Evolutionary conservation across 2,113 vertebrate species (phyloP), one percentile per base, ranked within the genome.

Genomic region (Carlito syrichta): DNA sequence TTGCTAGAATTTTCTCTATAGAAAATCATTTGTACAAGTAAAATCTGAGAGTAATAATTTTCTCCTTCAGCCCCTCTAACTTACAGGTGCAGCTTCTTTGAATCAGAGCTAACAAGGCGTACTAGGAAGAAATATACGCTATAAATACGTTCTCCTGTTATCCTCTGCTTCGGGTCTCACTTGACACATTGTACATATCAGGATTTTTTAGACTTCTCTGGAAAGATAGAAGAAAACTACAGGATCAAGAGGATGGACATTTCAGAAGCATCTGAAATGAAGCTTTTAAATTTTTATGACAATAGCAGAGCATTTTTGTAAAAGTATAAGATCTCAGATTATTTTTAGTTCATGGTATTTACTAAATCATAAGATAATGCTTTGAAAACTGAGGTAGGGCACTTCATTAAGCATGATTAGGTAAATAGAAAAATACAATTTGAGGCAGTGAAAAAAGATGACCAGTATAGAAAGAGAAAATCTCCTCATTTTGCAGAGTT

Each of bases 21-120:
- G 43, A 63, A 93, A 90, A 92, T 68, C 79, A 93, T 86, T 82
- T 92, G 63, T 78, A 56, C 81, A 91, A 68, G 35, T 40, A 88
- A 97, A 77, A 76, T 77, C 20, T 60, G 10, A 89, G 63, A 60
- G 60, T 32, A 91, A 40, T 58, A 71, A 38, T 48, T 20, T 79
- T 7, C 50, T 20, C 14, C 8, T 94, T 68, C 17, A 27, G 56
- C 14, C 9, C 10, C 5, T 52, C 25, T 50, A 23, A 60, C 32
- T 68, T 48, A 73, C 6, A 63, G 22, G 40, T 77, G 32, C 17
- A 56, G 5, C 4, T 79, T 95, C 45, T 63, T 48, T 73, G 35
- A 90, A 45, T 78, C 25, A 85, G 63, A 66, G 5, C 0, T 76
- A 88, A 81, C 54, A 43, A 89, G 71, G 4, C 73, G n/a, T 2